These are phyloP conservation scores for Gopherus evgoodei DNA, from an alignment of 2,113 vertebrate species.

Conservation along the genomic window DNA sequence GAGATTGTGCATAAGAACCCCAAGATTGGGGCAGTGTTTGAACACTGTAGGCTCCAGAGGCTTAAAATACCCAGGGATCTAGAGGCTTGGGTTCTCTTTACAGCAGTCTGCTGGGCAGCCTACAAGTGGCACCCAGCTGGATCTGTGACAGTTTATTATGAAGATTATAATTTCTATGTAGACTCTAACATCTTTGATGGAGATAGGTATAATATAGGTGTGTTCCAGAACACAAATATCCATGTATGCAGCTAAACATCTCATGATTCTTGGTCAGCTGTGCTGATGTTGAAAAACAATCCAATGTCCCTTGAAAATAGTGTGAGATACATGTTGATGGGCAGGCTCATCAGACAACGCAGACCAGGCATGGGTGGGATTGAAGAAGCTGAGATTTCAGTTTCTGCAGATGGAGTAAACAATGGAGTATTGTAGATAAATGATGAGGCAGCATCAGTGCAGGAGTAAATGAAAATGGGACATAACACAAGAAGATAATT, in stretches of 20 bases:
- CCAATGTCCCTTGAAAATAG: constrained; percentile 25
- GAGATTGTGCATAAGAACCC: no score
- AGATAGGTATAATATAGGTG: neutral
- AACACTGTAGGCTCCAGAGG: neutral
- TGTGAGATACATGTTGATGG: constrained; percentile 53
- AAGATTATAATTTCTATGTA: neutral
- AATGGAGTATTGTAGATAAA: constrained; percentile 45
- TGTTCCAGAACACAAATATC: neutral
- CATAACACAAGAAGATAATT: constrained; percentile 60
- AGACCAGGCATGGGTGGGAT: constrained; percentile 42
- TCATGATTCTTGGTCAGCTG: neutral
- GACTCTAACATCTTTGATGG: neutral
- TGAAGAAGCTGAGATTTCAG: constrained; percentile 58
- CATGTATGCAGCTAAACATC: constrained; percentile 25
- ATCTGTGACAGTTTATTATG: neutral
- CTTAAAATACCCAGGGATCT: neutral
- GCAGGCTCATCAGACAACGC: constrained; percentile 49
- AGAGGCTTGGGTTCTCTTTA: neutral
- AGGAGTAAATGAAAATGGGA: constrained; percentile 46
- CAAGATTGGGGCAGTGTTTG: neutral
- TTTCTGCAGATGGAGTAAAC: constrained; percentile 50
- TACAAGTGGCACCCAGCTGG: neutral
- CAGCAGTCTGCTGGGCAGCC: neutral
- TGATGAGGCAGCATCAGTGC: constrained; percentile 35
- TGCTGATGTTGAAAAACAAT: constrained; percentile 43